These are phyloP conservation scores for Leptodactylus fuscus DNA, from an alignment of 2,113 vertebrate genomes.

Conservation along the genomic window DNA sequence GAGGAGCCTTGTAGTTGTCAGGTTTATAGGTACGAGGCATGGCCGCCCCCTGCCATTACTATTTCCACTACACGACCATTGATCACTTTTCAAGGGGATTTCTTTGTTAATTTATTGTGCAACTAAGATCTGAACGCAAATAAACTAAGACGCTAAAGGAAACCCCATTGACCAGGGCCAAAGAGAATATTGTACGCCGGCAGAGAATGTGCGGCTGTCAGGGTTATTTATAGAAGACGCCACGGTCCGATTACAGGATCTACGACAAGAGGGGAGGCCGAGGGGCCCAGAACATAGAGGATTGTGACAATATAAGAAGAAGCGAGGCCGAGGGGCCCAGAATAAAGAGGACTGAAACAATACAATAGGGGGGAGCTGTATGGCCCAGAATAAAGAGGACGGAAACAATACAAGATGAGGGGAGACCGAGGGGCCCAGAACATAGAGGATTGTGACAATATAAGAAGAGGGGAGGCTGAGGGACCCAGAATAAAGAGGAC, in stretches of 20 bases:
- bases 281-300: neutral
- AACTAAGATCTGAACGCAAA: neutral
- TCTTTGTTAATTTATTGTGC: slow-evolving; percentile 17
- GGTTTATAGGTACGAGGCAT: neutral
- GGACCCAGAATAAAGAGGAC: neutral
- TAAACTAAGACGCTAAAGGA: neutral
- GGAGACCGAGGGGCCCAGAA: too few relatives aligned
- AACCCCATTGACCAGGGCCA: slow-evolving; percentile 7
- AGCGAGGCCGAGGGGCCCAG: too few relatives aligned
- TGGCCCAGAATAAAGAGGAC: too few relatives aligned
- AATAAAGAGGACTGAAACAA: neutral
- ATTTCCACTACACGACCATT: neutral
- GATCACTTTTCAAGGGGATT: slow-evolving; percentile 2
- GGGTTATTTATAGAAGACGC: neutral
- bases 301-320: neutral
- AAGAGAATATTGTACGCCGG: slow-evolving; percentile 1
- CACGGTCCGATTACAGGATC: neutral
- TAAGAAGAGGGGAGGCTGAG: neutral
- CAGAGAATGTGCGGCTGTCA: slow-evolving; percentile 43
- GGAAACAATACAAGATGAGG: too few relatives aligned
- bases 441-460: neutral
- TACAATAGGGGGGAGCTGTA: neutral
- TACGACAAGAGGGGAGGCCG: neutral
- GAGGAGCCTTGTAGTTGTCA: too few relatives aligned
- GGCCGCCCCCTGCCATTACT: neutral